Evolutionary conservation across 92 coral and sea anemone genomes (phyloP), one percentile per base, ranked within the genome.

Genomic region (Phenganax marumi): DNA sequence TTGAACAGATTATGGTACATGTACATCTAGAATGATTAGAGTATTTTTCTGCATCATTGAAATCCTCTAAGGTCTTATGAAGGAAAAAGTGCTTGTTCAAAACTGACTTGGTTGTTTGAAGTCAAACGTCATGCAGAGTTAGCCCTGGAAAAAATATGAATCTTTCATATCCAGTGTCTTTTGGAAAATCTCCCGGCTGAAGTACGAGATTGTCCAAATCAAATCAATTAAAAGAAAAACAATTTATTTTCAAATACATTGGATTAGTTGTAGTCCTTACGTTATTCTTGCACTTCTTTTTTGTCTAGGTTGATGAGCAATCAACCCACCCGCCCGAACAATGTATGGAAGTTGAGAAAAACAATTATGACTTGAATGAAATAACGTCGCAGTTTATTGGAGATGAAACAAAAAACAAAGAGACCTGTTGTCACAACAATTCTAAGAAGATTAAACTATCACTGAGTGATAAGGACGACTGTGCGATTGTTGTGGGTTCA

Each of bases 361-460:
- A 94, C 52, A 89, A 88, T 3, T 92, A 90, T 75, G 90, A 89
- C 76, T 81, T 94, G 65, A 91, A 94, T 48, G 89, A 81, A 62
- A 74, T 94, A 48, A 91, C 98, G 6, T 92, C 98, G 23, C 97
- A 94, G 73, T 84, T 87, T 43, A 83, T 88, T 26, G 95, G 75
- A 24, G 93, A 82, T 61, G 54, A 79, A 22, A 62, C 56, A 53
- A 65, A 61, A 63, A 48, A 69, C 77, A 53, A 56, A 23, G 68
- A 68, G 16, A 25, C 39, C 22, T 76, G 58, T 68, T 19, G 47
- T 39, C 9, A 66, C 26, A 50, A 85, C 68, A 14, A 60, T 17
- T 1, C 54, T 25, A 57, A 12, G 47, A 39, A 17, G 1, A 8
- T 7, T 64, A 78, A 52, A 17, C 72, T 9, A 12, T 64, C 66